Conservation (phyloP, 2,888 invertebrate genomes). For the Gonocerus acuteangulatus region DNA sequence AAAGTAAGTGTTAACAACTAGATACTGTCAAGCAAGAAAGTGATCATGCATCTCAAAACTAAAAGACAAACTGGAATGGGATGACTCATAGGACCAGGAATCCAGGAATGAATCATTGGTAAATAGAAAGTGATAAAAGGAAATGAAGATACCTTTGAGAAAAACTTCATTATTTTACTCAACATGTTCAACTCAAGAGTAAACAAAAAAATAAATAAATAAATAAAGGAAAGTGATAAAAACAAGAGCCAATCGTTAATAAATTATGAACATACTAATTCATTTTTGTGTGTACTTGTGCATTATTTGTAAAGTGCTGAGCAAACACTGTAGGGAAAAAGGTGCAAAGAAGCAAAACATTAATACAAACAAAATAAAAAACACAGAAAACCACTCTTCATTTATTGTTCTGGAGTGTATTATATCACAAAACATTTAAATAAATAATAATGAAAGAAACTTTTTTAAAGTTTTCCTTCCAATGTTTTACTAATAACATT, state of each 20-base stretch:
- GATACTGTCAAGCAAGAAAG: too few relatives aligned
- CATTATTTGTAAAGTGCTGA: conserved; percentile 14
- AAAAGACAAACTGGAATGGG: too few relatives aligned
- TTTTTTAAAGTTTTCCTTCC: too few relatives aligned
- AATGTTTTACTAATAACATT: too few relatives aligned
- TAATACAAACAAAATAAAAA: conserved; percentile 1
- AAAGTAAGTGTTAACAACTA: too few relatives aligned
- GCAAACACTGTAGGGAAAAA: not conserved
- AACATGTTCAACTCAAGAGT: not conserved
- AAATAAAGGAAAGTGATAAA: not conserved
- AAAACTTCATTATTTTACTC: not conserved
- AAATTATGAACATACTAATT: not conserved
- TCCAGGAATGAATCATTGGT: too few relatives aligned
- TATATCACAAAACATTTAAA: too few relatives aligned
- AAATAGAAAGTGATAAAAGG: too few relatives aligned
- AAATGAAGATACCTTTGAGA: not conserved
- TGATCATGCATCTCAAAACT: too few relatives aligned
- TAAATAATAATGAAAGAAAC: too few relatives aligned
- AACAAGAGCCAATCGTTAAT: not conserved
- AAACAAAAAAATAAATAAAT: not conserved
- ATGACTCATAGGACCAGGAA: too few relatives aligned
- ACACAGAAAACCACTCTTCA: not conserved
- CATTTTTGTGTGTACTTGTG: not conserved
- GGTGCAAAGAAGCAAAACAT: conserved; percentile 8
- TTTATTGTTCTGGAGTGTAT: too few relatives aligned